These are phyloP conservation scores for Myiozetetes cayanensis DNA, from an alignment of 2,113 vertebrate species.

Conservation along the genomic window DNA sequence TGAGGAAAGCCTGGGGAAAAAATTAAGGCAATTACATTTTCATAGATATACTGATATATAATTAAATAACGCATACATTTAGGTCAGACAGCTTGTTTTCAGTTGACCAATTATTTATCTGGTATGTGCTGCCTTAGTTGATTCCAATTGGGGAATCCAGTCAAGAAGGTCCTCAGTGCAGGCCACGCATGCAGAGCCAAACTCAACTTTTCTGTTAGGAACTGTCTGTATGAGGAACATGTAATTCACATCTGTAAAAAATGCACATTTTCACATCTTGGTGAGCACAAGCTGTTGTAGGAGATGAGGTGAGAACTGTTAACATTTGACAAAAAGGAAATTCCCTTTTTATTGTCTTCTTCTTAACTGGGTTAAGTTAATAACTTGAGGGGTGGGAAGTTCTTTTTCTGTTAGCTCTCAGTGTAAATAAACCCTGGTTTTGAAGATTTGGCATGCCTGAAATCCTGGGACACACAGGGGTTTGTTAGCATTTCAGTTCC, in stretches of 20 bases:
- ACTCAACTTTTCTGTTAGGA: neutral
- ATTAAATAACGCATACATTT: conserved; percentile 22
- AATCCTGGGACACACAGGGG: neutral
- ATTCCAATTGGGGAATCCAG: neutral
- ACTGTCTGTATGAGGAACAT: neutral
- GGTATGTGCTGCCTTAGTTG: neutral
- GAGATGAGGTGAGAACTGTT: neutral
- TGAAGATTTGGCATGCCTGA: conserved; percentile 4
- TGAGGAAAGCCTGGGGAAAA: neutral
- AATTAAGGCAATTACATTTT: neutral
- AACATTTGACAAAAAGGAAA: conserved; percentile 10
- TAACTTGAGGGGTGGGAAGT: neutral
- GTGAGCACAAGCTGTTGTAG: neutral
- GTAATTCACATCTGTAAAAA: neutral
- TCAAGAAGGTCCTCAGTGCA: neutral
- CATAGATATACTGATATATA: neutral
- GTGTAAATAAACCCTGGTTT: neutral
- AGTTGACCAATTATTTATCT: neutral
- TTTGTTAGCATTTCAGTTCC: conserved; percentile 48
- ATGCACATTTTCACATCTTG: neutral
- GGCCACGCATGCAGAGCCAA: neutral
- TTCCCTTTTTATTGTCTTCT: neutral
- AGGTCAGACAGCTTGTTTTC: conserved; percentile 3
- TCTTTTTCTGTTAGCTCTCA: neutral
- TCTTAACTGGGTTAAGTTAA: neutral